Conservation (phyloP, 1,140 invertebrate genomes). For the Belonocnema kinseyi region DNA sequence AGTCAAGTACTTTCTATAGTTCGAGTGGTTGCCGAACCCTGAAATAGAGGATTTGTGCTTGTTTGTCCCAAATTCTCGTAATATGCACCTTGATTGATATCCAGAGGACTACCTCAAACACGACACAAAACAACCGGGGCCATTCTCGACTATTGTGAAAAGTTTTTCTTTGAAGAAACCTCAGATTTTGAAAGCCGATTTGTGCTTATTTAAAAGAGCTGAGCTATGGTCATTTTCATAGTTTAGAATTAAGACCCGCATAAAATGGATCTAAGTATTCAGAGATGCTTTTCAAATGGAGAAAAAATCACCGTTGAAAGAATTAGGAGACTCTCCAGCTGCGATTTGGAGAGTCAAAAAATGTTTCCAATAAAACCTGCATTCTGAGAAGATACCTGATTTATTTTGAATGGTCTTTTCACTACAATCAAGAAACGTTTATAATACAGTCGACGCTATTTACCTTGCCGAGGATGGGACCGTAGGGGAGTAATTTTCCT, state of each 20-base stretch:
- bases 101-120: background rate
- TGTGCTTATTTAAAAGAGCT: slow-evolving; percentile 5
- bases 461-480: too few species aligned
- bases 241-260: slow-evolving; percentile 17
- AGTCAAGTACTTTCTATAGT: slow-evolving; percentile 31
- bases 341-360: background rate
- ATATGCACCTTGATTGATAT: slow-evolving; percentile 26
- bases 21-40: slow-evolving; percentile 22
- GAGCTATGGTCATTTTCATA: background rate
- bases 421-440: background rate
- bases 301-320: too few species aligned
- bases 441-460: too few species aligned
- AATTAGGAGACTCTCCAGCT: background rate
- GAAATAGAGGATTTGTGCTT: slow-evolving; percentile 21
- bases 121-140: slow-evolving; percentile 8
- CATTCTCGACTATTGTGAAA: background rate
- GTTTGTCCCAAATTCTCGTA: slow-evolving; percentile 20
- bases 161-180: background rate
- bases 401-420: background rate
- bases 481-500: too few species aligned
- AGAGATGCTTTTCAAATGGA: background rate
- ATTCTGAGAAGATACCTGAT: background rate
- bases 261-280: background rate
- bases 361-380: background rate
- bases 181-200: background rate